Percentiles rank a stretch among this genome's conserved stretches.
These are phyloP conservation scores for Epinotia nisella DNA, from an alignment of 2,888 invertebrate genomes.

Conservation along the genomic window DNA sequence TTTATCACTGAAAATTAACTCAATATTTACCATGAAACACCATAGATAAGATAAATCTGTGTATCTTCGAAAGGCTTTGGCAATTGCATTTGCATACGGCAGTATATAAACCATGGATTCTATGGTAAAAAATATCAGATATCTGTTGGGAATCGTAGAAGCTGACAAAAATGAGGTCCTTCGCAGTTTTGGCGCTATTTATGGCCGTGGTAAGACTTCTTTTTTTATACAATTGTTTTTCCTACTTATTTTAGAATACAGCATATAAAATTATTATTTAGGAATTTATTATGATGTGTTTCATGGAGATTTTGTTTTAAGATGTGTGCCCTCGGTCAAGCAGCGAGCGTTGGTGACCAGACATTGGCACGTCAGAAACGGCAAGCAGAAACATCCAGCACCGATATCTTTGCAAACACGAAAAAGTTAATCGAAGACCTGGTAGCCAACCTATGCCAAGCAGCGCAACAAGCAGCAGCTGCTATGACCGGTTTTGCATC, in stretches of 20 bases:
- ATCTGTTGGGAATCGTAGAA: slow-evolving; percentile 20
- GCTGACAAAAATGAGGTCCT: slow-evolving; percentile 58
- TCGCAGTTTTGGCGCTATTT: slow-evolving; percentile 52
- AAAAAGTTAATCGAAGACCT: slow-evolving; percentile 67
- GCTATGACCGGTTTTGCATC: slow-evolving; percentile 60
- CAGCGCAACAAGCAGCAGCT: slow-evolving; percentile 64
- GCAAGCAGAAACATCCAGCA: slow-evolving; percentile 49
- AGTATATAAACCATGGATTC: slow-evolving; percentile 67
- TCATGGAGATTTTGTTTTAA: slow-evolving; percentile 42
- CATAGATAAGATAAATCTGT: slow-evolving; percentile 44
- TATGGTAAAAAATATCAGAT: slow-evolving; percentile 46
- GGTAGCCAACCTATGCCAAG: slow-evolving; percentile 58
- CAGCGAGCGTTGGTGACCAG: slow-evolving; percentile 50
- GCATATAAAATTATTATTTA: not conserved
- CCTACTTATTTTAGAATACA: not conserved
- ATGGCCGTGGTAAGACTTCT: slow-evolving; percentile 57
- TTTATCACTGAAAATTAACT: slow-evolving; percentile 28
- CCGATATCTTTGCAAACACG: slow-evolving; percentile 42
- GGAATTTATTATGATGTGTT: not conserved
- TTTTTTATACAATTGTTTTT: not conserved
- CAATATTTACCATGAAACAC: slow-evolving; percentile 42
- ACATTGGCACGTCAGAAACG: slow-evolving; percentile 54
- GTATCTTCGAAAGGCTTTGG: slow-evolving; percentile 29
- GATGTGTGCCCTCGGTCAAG: slow-evolving; percentile 55
- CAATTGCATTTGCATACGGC: slow-evolving; percentile 55